These are phyloP conservation scores for Heliconius melpomene DNA, from an alignment of 1,140 invertebrate species.

Conservation along the genomic window DNA sequence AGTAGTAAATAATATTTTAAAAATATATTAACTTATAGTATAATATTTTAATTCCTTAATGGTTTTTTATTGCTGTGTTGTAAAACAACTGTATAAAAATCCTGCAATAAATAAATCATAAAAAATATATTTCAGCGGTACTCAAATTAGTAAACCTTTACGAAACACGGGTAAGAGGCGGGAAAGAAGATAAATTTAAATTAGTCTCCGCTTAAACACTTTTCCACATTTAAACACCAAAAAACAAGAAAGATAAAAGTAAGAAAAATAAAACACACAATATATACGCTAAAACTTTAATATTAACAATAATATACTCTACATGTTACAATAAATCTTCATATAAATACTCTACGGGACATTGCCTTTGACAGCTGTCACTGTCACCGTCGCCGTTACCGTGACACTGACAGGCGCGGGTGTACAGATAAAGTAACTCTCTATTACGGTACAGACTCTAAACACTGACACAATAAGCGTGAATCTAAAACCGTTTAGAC, in stretches of 20 bases:
- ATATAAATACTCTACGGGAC: slow-evolving; percentile 68
- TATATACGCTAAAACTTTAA: slow-evolving; percentile 77
- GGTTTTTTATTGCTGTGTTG: too few species aligned
- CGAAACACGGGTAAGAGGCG: too few species aligned
- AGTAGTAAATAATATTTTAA: too few species aligned
- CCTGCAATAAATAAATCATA: too few species aligned
- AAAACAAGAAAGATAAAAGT: not conserved
- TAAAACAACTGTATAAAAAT: too few species aligned
- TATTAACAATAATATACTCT: slow-evolving; percentile 80
- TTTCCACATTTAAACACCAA: not conserved
- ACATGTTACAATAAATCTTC: slow-evolving; percentile 73
- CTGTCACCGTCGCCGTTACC: slow-evolving; percentile 5
- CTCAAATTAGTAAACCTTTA: too few species aligned
- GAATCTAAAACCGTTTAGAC: slow-evolving; percentile 35
- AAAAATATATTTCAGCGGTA: too few species aligned
- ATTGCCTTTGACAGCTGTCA: slow-evolving; percentile 54
- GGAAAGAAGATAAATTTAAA: too few species aligned
- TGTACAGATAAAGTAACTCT: slow-evolving; percentile 32
- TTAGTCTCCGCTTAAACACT: too few species aligned
- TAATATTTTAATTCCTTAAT: too few species aligned
- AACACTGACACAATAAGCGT: slow-evolving; percentile 36
- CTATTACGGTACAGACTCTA: slow-evolving; percentile 29
- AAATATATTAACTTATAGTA: too few species aligned
- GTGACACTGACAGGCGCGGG: slow-evolving; percentile 44
- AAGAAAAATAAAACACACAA: slow-evolving; percentile 53